Evolutionary conservation across 2,888 invertebrate species (phyloP), one percentile per base, ranked within the genome.

Genomic region (Tinea semifulvella): DNA sequence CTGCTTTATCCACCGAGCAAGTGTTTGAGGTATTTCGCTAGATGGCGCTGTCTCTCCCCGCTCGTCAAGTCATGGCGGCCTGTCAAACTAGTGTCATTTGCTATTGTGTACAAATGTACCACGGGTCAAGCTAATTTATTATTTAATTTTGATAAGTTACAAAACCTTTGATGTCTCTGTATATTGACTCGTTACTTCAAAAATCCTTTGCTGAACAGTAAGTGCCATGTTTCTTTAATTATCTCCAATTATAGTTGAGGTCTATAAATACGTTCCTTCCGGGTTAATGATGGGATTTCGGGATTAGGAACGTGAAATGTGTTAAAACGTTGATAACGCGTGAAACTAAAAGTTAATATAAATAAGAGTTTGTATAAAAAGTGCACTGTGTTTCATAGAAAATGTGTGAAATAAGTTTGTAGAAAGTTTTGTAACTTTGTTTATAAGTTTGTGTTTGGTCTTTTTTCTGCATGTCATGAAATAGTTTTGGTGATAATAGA

Each of bases 91-190:
- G 14, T 43, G 48, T 50, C 52, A 52, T n/a, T 55, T 51, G 58
- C 57, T 68, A 57, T 69, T 76, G 73, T 75, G 65, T 66, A 73
- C 72, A 74, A 74, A 47, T 40, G 39, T 70, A 64, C 65, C 58
- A 11, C 27, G 60, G 68, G 60, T 69, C 72, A 74, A 77, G 75
- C 76, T 69, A 71, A 72, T 75, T 68, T 74, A 72, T 74, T 75
- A 76, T 75, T 77, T 71, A 74, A 56, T 71, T 40, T 40, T 20
- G n/a, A n/a, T 3, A 40, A 40, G 20, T 22, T 13, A 40, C 13
- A 40, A 22, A 11, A 40, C n/a, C 22, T 22, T 40, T 40, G 40
- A 40, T 40, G 40, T 40, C 22, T 20, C 40, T 22, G 18, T 17
- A 22, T 20, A 17, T 22, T 13, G 40, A 20, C n/a, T 40, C 40